phyloP scores from a whole-genome alignment of 2,888 invertebrate species.

The Pollenia amentaria region DNA sequence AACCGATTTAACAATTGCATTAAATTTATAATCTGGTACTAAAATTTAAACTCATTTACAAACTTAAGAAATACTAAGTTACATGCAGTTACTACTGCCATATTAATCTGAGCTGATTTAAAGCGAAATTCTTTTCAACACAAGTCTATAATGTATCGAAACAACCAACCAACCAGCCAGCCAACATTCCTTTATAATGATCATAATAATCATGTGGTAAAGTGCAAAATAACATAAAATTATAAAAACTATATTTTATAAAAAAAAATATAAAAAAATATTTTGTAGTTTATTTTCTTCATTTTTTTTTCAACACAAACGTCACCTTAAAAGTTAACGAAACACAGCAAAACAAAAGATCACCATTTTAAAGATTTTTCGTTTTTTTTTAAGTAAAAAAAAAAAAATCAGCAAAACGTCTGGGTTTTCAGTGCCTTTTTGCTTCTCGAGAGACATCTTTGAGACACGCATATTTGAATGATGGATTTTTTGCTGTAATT shows the following conservation, averaged over 20 bases:
- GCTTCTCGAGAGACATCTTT: constrained; percentile 30
- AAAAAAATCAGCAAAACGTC: constrained; percentile 27
- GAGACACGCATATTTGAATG: constrained; percentile 44
- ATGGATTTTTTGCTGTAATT: constrained; percentile 25
- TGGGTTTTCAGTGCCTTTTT: background rate
- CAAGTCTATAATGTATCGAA: background rate
- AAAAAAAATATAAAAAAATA: background rate
- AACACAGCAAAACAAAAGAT: constrained; percentile 31
- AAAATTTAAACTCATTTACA: constrained; percentile 33
- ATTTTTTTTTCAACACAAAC: constrained; percentile 4
- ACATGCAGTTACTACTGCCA: background rate
- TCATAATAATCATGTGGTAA: constrained; percentile 63
- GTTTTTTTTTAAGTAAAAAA: constrained; percentile 21
- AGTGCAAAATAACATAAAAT: constrained; percentile 36
- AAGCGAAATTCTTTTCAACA: constrained; percentile 37
- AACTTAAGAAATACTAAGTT: constrained; percentile 13
- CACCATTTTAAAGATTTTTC: constrained; percentile 35
- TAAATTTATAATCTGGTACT: constrained; percentile 41
- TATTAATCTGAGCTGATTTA: constrained; percentile 51
- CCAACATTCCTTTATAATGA: constrained; percentile 68
- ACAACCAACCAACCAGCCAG: background rate
- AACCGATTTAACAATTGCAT: constrained; percentile 52
- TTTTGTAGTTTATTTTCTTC: constrained; percentile 23
- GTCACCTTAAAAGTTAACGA: constrained; percentile 58
- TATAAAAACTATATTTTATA: constrained; percentile 12